Percentiles rank a stretch among this genome's conserved stretches.
These are phyloP conservation scores for Nansenia antarctica DNA, from an alignment of 2,113 vertebrate species.

Conservation along the genomic window DNA sequence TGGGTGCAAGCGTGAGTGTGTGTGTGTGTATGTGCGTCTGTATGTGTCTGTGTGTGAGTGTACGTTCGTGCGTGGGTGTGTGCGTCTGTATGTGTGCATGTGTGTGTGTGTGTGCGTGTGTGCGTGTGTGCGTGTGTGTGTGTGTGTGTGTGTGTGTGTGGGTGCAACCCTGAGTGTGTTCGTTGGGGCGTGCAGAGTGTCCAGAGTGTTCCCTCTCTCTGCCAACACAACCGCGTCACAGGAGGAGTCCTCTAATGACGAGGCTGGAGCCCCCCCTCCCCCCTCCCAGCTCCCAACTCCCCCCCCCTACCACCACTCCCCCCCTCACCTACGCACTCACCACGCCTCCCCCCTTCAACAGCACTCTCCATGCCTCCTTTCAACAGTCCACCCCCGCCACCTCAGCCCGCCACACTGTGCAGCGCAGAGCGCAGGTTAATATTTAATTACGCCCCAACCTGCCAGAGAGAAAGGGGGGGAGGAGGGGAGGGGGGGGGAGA, in stretches of 20 bases:
- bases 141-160: conserved; percentile 3
- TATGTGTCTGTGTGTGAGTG: conserved; percentile 24
- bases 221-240: conserved; percentile 60
- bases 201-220: conserved; percentile 45
- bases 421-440: conserved; percentile 57
- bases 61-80: conserved; percentile 7
- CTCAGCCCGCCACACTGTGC: conserved; percentile 38
- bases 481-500: conserved; percentile 26
- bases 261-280: conserved; percentile 56
- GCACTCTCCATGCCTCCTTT: background rate
- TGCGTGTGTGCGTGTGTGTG: conserved; percentile 22
- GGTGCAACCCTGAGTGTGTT: conserved; percentile 36
- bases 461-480: conserved; percentile 33
- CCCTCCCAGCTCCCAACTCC: conserved; percentile 56
- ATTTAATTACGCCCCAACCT: conserved; percentile 70
- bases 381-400: conserved; percentile 34
- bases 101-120: conserved; percentile 6
- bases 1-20: too few species aligned
- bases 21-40: too few species aligned
- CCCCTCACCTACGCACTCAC: conserved; percentile 61
- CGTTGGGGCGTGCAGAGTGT: conserved; percentile 27
- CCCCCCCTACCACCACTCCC: conserved; percentile 65
- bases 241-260: conserved; percentile 57
- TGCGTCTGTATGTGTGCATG: conserved; percentile 18
- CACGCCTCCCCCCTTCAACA: conserved; percentile 20